A percentile compares a stretch with the other conserved stretches of the same genome.
phyloP scores from a whole-genome alignment of 2,888 invertebrate genomes.

The Dynastes grantii region DNA sequence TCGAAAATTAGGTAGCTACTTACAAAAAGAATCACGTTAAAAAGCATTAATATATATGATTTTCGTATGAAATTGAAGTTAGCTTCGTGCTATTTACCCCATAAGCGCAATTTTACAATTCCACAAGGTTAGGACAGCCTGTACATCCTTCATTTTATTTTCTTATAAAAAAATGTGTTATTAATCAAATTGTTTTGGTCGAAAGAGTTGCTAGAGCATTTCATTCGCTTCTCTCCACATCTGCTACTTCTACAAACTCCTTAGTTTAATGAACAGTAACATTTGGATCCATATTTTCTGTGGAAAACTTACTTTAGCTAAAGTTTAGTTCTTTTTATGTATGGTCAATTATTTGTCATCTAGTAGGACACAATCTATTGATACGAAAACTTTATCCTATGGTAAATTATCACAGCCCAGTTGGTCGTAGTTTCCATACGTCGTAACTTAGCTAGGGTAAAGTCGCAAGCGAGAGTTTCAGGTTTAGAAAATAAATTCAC shows the following conservation, averaged over 20 bases:
- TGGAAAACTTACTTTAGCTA: slow-evolving; percentile 21
- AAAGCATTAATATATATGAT: no score
- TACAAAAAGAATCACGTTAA: no score
- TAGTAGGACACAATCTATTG: slow-evolving; percentile 33
- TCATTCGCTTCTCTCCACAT: neutral
- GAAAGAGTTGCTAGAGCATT: neutral
- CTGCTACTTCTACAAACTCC: neutral
- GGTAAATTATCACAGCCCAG: slow-evolving; percentile 27
- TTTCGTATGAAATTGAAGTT: no score
- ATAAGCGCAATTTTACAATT: no score
- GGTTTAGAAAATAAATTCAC: slow-evolving; percentile 12
- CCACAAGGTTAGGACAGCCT: no score
- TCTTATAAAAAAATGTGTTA: neutral
- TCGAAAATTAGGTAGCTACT: no score
- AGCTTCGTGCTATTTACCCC: no score
- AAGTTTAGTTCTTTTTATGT: slow-evolving; percentile 6
- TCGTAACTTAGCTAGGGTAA: slow-evolving; percentile 1
- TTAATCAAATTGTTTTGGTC: slow-evolving; percentile 2
- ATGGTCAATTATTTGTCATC: slow-evolving; percentile 42
- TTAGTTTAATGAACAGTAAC: slow-evolving; percentile 16
- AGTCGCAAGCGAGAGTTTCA: neutral
- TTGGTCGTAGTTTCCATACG: neutral
- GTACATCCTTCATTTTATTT: no score
- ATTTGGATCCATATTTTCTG: slow-evolving; percentile 29
- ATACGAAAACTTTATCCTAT: slow-evolving; percentile 36